phyloP scores from a whole-genome alignment of 2,888 invertebrate genomes.

The Andrena minutula region DNA sequence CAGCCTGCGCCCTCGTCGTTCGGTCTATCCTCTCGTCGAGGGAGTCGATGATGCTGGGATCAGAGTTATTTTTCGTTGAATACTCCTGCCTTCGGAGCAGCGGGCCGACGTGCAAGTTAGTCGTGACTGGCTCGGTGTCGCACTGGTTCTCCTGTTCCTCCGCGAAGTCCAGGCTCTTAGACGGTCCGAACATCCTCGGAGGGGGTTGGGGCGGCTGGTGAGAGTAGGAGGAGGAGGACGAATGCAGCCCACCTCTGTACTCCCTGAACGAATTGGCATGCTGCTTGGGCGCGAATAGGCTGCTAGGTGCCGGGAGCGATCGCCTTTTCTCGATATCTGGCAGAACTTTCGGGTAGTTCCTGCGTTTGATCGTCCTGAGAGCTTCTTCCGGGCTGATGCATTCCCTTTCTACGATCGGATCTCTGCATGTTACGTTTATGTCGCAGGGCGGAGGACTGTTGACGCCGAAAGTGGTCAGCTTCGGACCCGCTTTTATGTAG shows the following conservation, averaged over 20 bases:
- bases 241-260: conserved; percentile 66
- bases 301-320: conserved; percentile 80
- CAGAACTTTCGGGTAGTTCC: conserved; percentile 94
- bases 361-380: conserved; percentile 89
- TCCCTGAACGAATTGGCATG: conserved; percentile 74
- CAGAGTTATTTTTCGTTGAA: conserved; percentile 74
- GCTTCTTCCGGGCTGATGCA: conserved; percentile 90
- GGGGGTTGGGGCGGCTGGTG: conserved; percentile 88
- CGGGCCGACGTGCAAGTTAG: conserved; percentile 82
- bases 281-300: conserved; percentile 74
- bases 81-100: conserved; percentile 76
- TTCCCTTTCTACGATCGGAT: conserved; percentile 81
- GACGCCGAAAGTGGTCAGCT: conserved; percentile 78
- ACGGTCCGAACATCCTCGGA: conserved; percentile 87
- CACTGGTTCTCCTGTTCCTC: conserved; percentile 78
- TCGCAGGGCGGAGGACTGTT: conserved; percentile 80
- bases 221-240: conserved; percentile 27
- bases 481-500: conserved; percentile 75
- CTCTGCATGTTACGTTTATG: conserved; percentile 92
- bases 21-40: conserved; percentile 66
- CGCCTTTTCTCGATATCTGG: conserved; percentile 88
- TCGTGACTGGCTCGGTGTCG: conserved; percentile 77
- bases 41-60: conserved; percentile 78
- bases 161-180: conserved; percentile 77
- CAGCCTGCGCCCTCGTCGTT: conserved; percentile 26